Conservation (phyloP, 2,797 vertebrate species). For the Lacerta viridis region DNA sequence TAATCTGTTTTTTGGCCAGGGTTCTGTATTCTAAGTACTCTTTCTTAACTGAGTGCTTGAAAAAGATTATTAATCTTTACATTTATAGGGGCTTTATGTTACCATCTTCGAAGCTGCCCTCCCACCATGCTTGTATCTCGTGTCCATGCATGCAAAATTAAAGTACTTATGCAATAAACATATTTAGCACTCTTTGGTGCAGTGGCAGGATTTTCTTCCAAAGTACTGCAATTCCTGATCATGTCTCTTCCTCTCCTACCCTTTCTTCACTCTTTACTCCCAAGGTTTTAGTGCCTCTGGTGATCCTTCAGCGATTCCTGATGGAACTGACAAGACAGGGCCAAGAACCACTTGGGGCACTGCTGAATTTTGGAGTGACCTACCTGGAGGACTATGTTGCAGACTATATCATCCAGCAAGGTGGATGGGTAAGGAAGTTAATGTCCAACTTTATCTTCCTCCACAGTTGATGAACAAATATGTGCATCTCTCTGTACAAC, state of each 20-base stretch:
- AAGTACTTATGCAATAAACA: too few relatives aligned
- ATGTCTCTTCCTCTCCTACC: not conserved
- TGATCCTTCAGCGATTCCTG: slow-evolving; percentile 89
- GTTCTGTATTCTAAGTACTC: too few relatives aligned
- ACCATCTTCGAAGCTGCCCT: too few relatives aligned
- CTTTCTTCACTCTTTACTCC: not conserved
- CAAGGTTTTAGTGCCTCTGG: slow-evolving; percentile 91
- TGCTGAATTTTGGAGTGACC: slow-evolving; percentile 86
- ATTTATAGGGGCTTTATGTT: too few relatives aligned
- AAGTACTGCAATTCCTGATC: not conserved
- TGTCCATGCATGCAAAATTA: too few relatives aligned
- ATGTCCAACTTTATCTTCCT: not conserved
- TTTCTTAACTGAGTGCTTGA: too few relatives aligned
- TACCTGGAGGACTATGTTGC: slow-evolving; percentile 89
- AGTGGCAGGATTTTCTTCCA: too few relatives aligned
- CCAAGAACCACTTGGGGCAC: slow-evolving; percentile 80
- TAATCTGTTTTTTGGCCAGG: not conserved
- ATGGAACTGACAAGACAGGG: slow-evolving; percentile 80
- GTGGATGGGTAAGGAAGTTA: slow-evolving; percentile 92
- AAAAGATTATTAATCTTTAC: too few relatives aligned
- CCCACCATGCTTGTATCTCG: too few relatives aligned
- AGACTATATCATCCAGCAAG: slow-evolving; percentile 90
- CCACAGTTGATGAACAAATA: not conserved
- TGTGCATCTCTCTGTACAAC: not conserved
- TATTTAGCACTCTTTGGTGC: too few relatives aligned